phyloP scores from a whole-genome alignment of 2,797 vertebrate genomes.

The Microctenopoma lineatum region DNA sequence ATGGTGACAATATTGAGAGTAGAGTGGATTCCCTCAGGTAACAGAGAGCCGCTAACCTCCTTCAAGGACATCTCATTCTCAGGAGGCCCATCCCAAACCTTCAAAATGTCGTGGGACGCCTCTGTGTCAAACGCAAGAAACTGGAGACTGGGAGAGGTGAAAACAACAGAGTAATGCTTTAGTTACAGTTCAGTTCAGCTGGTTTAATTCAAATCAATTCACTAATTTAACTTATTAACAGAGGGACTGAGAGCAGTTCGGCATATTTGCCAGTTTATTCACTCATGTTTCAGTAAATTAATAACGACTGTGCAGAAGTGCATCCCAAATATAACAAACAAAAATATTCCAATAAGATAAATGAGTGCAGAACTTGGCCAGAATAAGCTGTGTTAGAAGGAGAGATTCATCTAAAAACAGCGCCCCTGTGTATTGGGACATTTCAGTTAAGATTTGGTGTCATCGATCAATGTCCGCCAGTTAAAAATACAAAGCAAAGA shows the following conservation, averaged over 20 bases:
- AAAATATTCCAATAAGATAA: neutral
- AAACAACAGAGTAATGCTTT: conserved; percentile 6
- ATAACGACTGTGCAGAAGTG: neutral
- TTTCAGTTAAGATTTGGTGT: conserved; percentile 45
- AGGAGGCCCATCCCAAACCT: conserved; percentile 96
- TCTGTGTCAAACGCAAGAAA: conserved; percentile 98
- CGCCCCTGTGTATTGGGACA: conserved; percentile 30
- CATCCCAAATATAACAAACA: conserved; percentile 5
- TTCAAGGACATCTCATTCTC: conserved; percentile 96
- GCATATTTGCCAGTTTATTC: neutral
- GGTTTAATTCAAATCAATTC: neutral
- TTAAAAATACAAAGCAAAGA: conserved; percentile 40
- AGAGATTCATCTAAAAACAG: conserved; percentile 11
- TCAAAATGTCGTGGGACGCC: conserved; percentile 95
- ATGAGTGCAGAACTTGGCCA: conserved; percentile 5
- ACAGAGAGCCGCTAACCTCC: conserved; percentile 95
- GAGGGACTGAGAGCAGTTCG: neutral
- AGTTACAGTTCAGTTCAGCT: neutral
- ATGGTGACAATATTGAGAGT: conserved; percentile 95
- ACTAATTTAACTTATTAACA: conserved; percentile 4
- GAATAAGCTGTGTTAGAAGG: conserved; percentile 27
- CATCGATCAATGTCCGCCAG: conserved; percentile 54
- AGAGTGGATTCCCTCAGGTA: conserved; percentile 96
- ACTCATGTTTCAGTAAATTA: conserved; percentile 10
- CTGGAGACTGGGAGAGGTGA: conserved; percentile 86